phyloP scores from a whole-genome alignment of 2,113 vertebrate species.

The Coptodon bakossiorum region DNA sequence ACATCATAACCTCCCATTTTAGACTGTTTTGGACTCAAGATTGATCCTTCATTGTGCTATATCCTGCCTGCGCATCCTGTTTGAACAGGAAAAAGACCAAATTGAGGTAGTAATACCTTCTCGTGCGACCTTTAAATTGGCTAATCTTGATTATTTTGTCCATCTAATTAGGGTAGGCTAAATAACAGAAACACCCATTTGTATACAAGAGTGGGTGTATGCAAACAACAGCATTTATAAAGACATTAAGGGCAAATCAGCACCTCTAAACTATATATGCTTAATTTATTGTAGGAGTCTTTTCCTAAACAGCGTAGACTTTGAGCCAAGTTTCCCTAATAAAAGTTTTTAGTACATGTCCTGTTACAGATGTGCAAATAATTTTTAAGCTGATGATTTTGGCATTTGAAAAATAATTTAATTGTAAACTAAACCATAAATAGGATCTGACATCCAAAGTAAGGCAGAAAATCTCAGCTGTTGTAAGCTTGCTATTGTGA shows the following conservation, averaged over 20 bases:
- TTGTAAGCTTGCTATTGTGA: background rate
- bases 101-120: background rate
- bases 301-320: background rate
- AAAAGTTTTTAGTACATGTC: background rate
- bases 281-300: background rate
- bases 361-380: fast-evolving
- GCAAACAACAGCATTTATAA: background rate
- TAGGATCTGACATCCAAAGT: background rate
- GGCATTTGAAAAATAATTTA: background rate
- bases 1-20: background rate
- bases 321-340: background rate
- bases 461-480: background rate
- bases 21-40: background rate
- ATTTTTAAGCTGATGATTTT: background rate
- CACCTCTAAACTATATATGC: background rate
- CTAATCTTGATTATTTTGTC: background rate
- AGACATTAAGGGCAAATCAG: background rate
- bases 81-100: background rate
- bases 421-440: background rate
- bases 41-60: background rate
- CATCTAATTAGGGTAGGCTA: background rate
- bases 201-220: background rate
- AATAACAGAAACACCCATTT: background rate
- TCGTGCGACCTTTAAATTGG: background rate
- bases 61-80: background rate